Base-by-base conservation (phyloP, 1,140 invertebrate species). In the Drosophila miranda region DNA sequence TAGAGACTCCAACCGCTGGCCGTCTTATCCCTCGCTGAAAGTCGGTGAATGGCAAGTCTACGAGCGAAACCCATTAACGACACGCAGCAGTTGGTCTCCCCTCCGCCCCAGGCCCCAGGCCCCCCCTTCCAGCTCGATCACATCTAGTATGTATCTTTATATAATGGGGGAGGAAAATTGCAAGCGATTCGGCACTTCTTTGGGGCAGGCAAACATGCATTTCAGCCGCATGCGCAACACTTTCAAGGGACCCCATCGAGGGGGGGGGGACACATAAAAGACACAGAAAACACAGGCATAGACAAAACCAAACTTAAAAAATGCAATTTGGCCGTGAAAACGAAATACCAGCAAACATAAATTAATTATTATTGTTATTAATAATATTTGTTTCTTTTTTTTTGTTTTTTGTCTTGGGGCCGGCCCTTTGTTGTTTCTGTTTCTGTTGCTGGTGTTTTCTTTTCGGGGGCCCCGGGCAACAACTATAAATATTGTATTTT, bases 251-350 rank as follows among this genome's bases (percentile, higher is more conserved):
- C 60, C 9, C 19, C 8, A 41, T 53, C 41, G 38, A 30, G 42
- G 6, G n/a, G 41, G 49, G 6, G 28, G 2, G 28, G 8, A 7
- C 21, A 48, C 49, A 71, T 66, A 60, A 60, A 64, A 55, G 46
- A 16, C 53, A 64, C 34, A 5, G 34, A 38, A 38, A 38, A 38
- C 34, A 38, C 34, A 38, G 34, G 34, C 34, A 13, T 13, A 70
- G 41, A 13, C 19, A 48, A 57, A 55, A 30, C 23, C 49, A 28
- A 55, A 56, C 61, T 72, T 56, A n/a, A 68, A 26, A 55, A 83
- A 83, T 83, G 80, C 81, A 83, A 87, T 87, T 74, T 87, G 82
- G 61, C 81, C 82, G 64, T 86, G 81, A 86, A 84, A 87, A 84
- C 68, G 52, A 86, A 84, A 84, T 69, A 75, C 80, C 81, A 80